phyloP scores from a whole-genome alignment of 2,113 vertebrate genomes.

The Mus spicilegus region DNA sequence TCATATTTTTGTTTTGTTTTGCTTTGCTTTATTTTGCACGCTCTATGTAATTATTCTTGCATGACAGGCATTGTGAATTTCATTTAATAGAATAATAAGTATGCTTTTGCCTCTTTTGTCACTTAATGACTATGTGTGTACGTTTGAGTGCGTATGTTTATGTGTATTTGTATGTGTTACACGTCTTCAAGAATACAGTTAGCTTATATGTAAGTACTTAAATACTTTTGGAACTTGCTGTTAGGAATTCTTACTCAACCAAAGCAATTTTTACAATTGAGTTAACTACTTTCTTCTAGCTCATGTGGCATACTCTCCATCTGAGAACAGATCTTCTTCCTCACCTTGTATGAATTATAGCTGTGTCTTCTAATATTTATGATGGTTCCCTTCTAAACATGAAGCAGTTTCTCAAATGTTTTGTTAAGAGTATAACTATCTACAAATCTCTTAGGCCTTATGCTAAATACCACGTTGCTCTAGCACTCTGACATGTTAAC shows the following conservation, averaged over 20 bases:
- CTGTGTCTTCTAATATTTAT: neutral
- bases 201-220: neutral
- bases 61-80: neutral
- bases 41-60: neutral
- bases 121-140: neutral
- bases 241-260: neutral
- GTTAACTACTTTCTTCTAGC: neutral
- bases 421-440: neutral
- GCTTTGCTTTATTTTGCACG: neutral
- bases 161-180: neutral
- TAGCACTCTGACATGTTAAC: neutral
- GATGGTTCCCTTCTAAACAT: neutral
- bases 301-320: neutral
- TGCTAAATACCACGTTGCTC: no score
- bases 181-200: neutral
- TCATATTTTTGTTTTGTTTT: neutral
- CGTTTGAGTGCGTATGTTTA: neutral
- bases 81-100: neutral
- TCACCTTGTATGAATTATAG: neutral
- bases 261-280: neutral
- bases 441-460: neutral
- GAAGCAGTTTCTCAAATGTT: neutral
- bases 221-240: neutral
- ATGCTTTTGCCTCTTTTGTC: neutral
- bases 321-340: neutral